Conservation (phyloP, 2,888 invertebrate genomes). For the Tetanocera ferruginea region DNA sequence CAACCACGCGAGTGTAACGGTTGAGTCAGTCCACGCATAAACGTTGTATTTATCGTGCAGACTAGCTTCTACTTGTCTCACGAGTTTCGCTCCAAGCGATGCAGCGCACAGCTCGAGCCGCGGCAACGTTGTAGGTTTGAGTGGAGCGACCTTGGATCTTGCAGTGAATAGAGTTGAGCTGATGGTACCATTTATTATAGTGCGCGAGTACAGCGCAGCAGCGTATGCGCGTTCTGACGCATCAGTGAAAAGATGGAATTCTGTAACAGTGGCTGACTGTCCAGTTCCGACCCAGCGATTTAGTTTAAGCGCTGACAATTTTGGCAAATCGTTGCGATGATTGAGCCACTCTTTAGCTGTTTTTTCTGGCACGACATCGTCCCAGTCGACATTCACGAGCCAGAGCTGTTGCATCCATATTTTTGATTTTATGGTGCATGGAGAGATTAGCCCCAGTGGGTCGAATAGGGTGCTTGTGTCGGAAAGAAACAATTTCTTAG, state of each 20-base stretch:
- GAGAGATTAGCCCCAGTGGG: too few species aligned
- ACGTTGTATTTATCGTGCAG: not conserved
- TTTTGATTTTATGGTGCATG: slow-evolving; percentile 9
- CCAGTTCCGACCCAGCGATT: not conserved
- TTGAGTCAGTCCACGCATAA: slow-evolving; percentile 30
- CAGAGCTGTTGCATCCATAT: slow-evolving; percentile 1
- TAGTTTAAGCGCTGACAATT: not conserved
- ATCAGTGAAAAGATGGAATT: slow-evolving; percentile 1
- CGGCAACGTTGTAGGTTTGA: slow-evolving; percentile 10
- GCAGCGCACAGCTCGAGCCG: slow-evolving; percentile 32
- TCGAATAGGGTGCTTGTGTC: too few species aligned
- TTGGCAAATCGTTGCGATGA: not conserved
- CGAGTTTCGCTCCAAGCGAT: slow-evolving; percentile 24
- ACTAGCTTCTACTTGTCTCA: not conserved
- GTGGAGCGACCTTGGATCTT: slow-evolving; percentile 21
- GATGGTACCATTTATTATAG: not conserved
- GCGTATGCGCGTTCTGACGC: slow-evolving; percentile 12
- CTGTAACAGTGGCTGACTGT: not conserved
- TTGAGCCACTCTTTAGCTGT: too few species aligned
- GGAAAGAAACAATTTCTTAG: not conserved
- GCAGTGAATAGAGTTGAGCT: slow-evolving; percentile 9
- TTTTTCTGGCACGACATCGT: not conserved
- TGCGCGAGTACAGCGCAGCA: not conserved
- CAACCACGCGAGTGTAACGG: slow-evolving; percentile 14
- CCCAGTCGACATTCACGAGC: not conserved